Evolutionary conservation across 2,888 invertebrate species (phyloP).

Genomic region (Chelonus formosanus): DNA sequence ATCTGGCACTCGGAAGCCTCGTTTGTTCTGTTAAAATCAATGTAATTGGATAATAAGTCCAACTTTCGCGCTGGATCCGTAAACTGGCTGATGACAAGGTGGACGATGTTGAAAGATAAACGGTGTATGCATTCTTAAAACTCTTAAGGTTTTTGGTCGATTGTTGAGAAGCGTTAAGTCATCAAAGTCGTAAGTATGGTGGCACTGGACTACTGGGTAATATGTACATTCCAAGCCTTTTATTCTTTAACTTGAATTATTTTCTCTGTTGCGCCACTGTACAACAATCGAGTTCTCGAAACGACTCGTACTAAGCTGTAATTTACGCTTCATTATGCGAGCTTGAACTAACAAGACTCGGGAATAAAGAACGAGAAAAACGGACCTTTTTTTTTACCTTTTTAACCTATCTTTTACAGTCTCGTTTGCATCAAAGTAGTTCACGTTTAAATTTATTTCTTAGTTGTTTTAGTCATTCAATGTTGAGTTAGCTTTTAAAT

Average conservation of each 20-base stretch:
- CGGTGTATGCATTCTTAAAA: too few relatives aligned
- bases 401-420: too few relatives aligned
- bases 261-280: neutral
- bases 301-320: constrained; percentile 3
- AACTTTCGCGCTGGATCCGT: constrained; percentile 44
- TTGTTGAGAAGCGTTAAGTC: neutral
- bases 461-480: too few relatives aligned
- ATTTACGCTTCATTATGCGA: constrained; percentile 4
- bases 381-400: too few relatives aligned
- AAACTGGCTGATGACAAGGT: neutral
- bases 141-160: too few relatives aligned
- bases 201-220: too few relatives aligned
- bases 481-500: too few relatives aligned
- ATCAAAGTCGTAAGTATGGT: neutral
- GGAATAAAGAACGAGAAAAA: too few relatives aligned
- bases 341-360: neutral
- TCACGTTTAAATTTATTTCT: too few relatives aligned
- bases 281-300: constrained; percentile 3
- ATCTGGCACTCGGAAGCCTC: constrained; percentile 61
- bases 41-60: constrained; percentile 59
- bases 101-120: too few relatives aligned
- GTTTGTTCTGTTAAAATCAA: constrained; percentile 59
- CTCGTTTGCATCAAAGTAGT: too few relatives aligned
- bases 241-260: neutral
- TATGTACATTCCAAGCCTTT: too few relatives aligned